Conservation (phyloP, 2,113 vertebrate genomes). For the Prolemur simus region DNA sequence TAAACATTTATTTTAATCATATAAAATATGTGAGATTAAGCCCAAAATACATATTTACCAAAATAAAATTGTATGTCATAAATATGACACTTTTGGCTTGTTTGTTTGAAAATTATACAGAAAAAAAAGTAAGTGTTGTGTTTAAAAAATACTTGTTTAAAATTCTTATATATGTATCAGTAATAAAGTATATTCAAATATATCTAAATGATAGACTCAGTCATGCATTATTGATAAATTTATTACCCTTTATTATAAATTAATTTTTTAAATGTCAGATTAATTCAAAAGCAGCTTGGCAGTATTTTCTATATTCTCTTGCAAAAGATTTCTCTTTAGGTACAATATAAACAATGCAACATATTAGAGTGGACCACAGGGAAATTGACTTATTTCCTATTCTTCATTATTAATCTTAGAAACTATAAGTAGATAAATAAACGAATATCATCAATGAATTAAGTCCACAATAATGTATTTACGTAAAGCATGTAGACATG, state of each 20-base stretch:
- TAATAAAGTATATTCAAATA: not conserved
- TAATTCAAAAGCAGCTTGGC: not conserved
- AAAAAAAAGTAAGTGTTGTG: not conserved
- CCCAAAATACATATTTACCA: not conserved
- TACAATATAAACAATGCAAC: not conserved
- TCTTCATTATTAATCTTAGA: not conserved
- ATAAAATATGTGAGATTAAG: not conserved
- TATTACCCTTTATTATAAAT: not conserved
- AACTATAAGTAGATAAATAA: not conserved
- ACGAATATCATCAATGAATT: not conserved
- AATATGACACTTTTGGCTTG: not conserved
- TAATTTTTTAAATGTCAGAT: not conserved
- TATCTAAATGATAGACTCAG: not conserved
- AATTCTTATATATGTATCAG: not conserved
- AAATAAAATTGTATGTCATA: not conserved
- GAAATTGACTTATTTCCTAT: not conserved
- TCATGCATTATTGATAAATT: not conserved
- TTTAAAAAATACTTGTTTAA: not conserved
- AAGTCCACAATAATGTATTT: not conserved
- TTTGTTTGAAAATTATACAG: not conserved
- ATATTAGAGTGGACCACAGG: not conserved
- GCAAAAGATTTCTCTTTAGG: not conserved
- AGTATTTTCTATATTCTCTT: not conserved
- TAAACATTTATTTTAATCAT: not conserved
- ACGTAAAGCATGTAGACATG: not conserved